Base-by-base conservation (phyloP, 2,888 invertebrate genomes). In the Drosophila vallismaia region DNA sequence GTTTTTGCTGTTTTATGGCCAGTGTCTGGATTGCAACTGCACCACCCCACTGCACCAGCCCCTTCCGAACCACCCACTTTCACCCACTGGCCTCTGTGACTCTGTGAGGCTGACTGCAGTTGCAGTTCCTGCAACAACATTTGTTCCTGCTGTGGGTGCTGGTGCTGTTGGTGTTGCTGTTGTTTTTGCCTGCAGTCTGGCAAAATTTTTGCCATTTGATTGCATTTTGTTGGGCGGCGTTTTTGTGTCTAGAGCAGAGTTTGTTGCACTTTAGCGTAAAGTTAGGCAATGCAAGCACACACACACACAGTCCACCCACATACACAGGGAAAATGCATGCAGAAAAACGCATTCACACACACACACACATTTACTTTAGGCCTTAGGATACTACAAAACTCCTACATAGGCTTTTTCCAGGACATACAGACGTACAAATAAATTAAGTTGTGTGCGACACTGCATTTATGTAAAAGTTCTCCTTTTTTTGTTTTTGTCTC, bases 181-280 rank as follows among this genome's bases (percentile, higher is more conserved):
- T 58, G 64, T 38, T 63, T 52, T 49, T 42, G 68, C 38, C 49
- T 80, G 75, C 86, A 77, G 82, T 82, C 85, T 84, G 82, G 79
- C 74, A 81, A 86, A 81, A 84, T 77, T 84, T 84, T 84, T 84
- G 86, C 81, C 82, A 85, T 85, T 85, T 77, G 86, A 80, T 82
- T 82, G 82, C 81, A 78, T 78, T 78, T 77, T 77, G 77, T 79
- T 69, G 69, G 79, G 54, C 64, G 70, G 62, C 49, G 56, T 62
- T 69, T 76, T 80, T 81, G 55, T 75, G 55, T 75, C 74, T 75
- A 62, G 71, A 63, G 68, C 49, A 69, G 75, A 75, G 75, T 76
- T 75, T 75, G 76, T 76, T 76, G 76, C 76, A 76, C 75, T 75
- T 76, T 62, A 52, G 66, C 48, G 53, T 72, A 57, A 60, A 83